Base-by-base conservation (phyloP, 2,113 vertebrate genomes). In the Synchiropus splendidus region DNA sequence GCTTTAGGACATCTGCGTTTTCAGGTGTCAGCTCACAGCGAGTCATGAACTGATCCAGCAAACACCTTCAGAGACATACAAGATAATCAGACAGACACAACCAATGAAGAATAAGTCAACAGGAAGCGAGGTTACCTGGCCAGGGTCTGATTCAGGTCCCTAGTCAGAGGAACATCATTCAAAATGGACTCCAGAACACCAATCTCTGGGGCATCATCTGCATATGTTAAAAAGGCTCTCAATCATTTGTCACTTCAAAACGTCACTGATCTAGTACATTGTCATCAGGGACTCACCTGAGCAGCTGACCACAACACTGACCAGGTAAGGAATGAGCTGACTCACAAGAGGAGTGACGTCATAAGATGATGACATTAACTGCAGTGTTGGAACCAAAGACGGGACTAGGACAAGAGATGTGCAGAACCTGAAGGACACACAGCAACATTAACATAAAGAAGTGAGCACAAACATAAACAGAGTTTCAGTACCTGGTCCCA, bases 241-340 rank as follows among this genome's bases (percentile, higher is more conserved):
- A 41, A 39, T 5, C 4, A 3, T 14, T 31, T n/a, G 48, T 39
- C 56, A 1, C 57, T 42, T 12, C 30, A 4, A 4, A 6, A 17
- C 11, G 5, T 46, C 2, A 8, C 6, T 6, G 2, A 2, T 13
- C 9, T 38, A 27, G 4, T 14, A 18, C 14, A 3, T 14, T 14
- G 4, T 32, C 6, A 16, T 12, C 11, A 6, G 13, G 30, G 21
- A 31, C 61, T 67, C 18, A 86, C 84, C 82, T 39, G 78, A 50
- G 38, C 6, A 2, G 51, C 21, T 31, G 54, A 89, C 13, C 2
- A 74, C 33, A 11, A 56, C 10, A 1, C 33, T 61, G 12, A 94
- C 65, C 49, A 99, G 79, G n/a, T 86, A 83, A 15, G 92, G 94
- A 58, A 99, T 79, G 59, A 98, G 71, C 74, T 91, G 90, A 10